These are phyloP conservation scores for Aproaerema taeniolella DNA, from an alignment of 2,888 invertebrate species.

Conservation along the genomic window DNA sequence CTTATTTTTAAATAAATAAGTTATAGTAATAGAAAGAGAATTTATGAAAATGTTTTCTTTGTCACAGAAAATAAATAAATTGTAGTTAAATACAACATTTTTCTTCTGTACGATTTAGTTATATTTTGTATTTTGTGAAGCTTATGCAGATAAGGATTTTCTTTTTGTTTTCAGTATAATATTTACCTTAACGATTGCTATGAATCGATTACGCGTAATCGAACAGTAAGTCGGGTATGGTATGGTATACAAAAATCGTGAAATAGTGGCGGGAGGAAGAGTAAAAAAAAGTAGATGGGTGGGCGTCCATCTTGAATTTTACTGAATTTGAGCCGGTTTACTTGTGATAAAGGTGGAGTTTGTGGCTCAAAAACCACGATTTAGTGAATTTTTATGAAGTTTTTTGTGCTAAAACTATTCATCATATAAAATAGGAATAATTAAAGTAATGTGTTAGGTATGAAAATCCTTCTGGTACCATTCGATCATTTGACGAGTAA, in stretches of 20 bases:
- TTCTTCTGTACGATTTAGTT: not conserved
- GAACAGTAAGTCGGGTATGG: slow-evolving; percentile 1
- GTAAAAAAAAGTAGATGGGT: slow-evolving; percentile 72
- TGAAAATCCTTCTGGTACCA: slow-evolving; percentile 64
- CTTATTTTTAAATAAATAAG: no score
- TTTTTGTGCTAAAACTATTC: slow-evolving; percentile 63
- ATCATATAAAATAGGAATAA: slow-evolving; percentile 77
- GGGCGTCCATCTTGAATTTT: slow-evolving; percentile 89
- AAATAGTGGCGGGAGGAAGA: slow-evolving; percentile 27
- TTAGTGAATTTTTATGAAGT: slow-evolving; percentile 67
- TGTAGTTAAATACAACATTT: not conserved
- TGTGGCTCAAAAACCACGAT: slow-evolving; percentile 60
- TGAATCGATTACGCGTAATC: slow-evolving; percentile 1
- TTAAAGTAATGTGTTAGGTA: slow-evolving; percentile 86
- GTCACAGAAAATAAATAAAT: no score
- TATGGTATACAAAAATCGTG: slow-evolving; percentile 9
- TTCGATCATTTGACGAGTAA: slow-evolving; percentile 78
- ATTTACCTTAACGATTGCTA: not conserved
- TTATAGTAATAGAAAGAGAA: no score
- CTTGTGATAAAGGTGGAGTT: slow-evolving; percentile 75
- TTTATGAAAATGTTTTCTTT: no score
- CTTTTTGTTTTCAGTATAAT: not conserved
- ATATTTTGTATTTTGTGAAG: not conserved
- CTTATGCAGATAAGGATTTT: not conserved
- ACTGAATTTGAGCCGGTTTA: slow-evolving; percentile 86